Evolutionary conservation across 2,797 vertebrate genomes (phyloP), one percentile per base, ranked within the genome.

Genomic region (Serranus cabrilla): DNA sequence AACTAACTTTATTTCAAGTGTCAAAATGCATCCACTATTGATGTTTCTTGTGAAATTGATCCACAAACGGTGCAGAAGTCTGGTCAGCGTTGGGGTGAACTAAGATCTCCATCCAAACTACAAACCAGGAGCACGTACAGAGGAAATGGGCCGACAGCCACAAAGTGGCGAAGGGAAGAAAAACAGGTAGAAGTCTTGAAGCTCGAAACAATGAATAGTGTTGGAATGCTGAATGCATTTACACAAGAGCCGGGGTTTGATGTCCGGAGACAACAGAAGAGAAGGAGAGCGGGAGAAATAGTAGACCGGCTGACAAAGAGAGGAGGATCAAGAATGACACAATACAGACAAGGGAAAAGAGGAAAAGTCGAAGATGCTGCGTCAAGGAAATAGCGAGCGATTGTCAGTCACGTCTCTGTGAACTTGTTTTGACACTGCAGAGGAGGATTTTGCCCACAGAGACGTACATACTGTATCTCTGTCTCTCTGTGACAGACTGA

Each of bases 121-220:
- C 74, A 77, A 85, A 86, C 46, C 61, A 59, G 54, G 57, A 76
- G 84, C 90, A 92, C 86, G 87, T 91, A 92, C 81, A 57, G 70
- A 92, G 93, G 93, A 95, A 94, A 91, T 80, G 74, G 81, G 87
- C 82, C 62, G 54, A 78, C 40, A 68, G 80, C 93, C 88, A 94
- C 87, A 87, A 92, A 90, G 86, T 76, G 77, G 70, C 40, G 73
- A 71, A 87, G 84, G 89, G 75, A 87, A 90, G 75, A 87, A 84
- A 87, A 88, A 86, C 84, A 89, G 80, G 76, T 80, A 74, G 67
- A 43, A 56, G 69, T 80, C 82, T 81, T 61, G 78, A 85, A 74
- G 74, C 80, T 69, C 16, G 71, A 64, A 92, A 93, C 91, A 94
- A 93, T 94, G 88, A 92, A 90, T 87, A 82, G 78, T 59, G 77